These are phyloP conservation scores for Nomada ferruginata DNA, from an alignment of 2,888 invertebrate genomes.

Conservation along the genomic window DNA sequence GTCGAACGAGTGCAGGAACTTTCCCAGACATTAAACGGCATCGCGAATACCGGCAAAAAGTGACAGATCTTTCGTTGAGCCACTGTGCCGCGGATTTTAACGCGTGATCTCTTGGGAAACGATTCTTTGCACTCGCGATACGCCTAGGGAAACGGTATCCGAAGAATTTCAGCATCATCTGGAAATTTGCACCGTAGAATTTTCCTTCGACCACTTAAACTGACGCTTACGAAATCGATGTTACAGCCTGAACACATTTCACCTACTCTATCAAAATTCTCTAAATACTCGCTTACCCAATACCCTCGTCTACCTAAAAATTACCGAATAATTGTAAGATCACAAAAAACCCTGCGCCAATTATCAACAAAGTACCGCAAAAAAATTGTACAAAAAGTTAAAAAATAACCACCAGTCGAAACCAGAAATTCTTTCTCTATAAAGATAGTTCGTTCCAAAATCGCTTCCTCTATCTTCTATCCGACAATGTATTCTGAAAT, in stretches of 20 bases:
- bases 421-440: background rate
- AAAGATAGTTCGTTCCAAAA: background rate
- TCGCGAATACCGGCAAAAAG: slow-evolving; percentile 41
- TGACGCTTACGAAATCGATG: slow-evolving; percentile 25
- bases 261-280: background rate
- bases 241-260: background rate
- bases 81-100: slow-evolving; percentile 41
- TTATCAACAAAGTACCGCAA: too few relatives aligned
- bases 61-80: slow-evolving; percentile 50
- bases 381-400: too few relatives aligned
- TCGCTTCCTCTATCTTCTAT: background rate
- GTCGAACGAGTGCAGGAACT: slow-evolving; percentile 46
- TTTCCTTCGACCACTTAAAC: slow-evolving; percentile 15
- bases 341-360: background rate
- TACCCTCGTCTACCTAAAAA: background rate
- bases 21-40: slow-evolving; percentile 57
- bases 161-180: slow-evolving; percentile 45
- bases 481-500: background rate
- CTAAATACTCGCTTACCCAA: slow-evolving; percentile 18
- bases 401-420: background rate
- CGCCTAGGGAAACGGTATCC: slow-evolving; percentile 8
- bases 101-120: slow-evolving; percentile 44
- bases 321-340: background rate
- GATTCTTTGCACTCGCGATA: slow-evolving; percentile 7
- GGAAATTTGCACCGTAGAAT: slow-evolving; percentile 5